Conservation (phyloP, 2,888 invertebrate species). For the Drosophila sordidapex region DNA sequence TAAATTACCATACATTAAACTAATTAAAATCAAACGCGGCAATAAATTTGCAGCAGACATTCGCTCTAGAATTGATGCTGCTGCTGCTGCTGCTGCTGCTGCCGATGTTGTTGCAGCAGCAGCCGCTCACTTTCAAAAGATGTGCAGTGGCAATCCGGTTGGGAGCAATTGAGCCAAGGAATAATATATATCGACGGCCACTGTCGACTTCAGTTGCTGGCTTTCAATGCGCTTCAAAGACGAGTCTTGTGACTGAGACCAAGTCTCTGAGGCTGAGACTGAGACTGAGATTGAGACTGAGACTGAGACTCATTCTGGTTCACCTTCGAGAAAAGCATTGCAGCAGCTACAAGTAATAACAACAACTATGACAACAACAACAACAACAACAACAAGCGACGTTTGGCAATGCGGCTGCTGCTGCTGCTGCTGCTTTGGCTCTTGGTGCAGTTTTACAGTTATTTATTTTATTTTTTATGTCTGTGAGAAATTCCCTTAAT, state of each 20-base stretch:
- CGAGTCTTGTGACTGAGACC: slow-evolving; percentile 18
- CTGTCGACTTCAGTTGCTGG: slow-evolving; percentile 30
- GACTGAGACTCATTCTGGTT: slow-evolving; percentile 70
- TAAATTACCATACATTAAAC: slow-evolving; percentile 76
- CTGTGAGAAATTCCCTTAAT: slow-evolving; percentile 81
- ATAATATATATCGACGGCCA: slow-evolving; percentile 40
- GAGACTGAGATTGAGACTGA: slow-evolving; percentile 33
- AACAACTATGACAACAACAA: slow-evolving; percentile 30
- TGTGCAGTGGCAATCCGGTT: slow-evolving; percentile 71
- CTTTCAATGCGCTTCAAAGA: slow-evolving; percentile 70
- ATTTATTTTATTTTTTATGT: slow-evolving; percentile 47
- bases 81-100: slow-evolving; percentile 28
- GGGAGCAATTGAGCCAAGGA: slow-evolving; percentile 39
- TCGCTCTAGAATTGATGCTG: slow-evolving; percentile 74
- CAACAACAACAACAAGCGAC: slow-evolving; percentile 18
- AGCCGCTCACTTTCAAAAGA: slow-evolving; percentile 73
- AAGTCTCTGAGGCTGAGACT: slow-evolving; percentile 7
- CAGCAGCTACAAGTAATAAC: slow-evolving; percentile 38
- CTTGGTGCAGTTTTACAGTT: slow-evolving; percentile 47
- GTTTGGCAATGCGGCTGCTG: slow-evolving; percentile 54
- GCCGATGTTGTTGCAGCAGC: slow-evolving; percentile 18
- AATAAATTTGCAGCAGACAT: slow-evolving; percentile 69
- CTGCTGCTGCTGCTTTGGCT: slow-evolving; percentile 25
- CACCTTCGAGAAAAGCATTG: slow-evolving; percentile 77
- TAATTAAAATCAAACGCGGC: slow-evolving; percentile 75